These are phyloP conservation scores for Arctocebus calabarensis DNA, from an alignment of 2,797 vertebrate genomes.

Conservation along the genomic window DNA sequence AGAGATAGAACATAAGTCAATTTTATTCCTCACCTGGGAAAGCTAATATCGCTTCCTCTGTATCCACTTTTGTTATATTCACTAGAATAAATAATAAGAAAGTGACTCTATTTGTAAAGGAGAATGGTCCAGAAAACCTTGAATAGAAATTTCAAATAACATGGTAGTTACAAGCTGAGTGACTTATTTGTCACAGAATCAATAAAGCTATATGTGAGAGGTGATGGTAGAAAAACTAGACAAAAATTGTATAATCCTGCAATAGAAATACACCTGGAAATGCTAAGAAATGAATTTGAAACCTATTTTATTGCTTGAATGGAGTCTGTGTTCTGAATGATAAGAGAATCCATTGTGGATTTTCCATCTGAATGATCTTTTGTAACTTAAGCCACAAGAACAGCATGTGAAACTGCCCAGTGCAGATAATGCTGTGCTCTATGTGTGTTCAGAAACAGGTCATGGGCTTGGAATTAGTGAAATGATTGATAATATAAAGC, in stretches of 20 bases:
- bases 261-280: constrained; percentile 68
- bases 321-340: constrained; percentile 69
- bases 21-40: constrained; percentile 77
- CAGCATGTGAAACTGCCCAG: constrained; percentile 12
- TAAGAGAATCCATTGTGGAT: constrained; percentile 76
- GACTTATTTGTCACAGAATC: constrained; percentile 71
- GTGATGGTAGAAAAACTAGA: constrained; percentile 71
- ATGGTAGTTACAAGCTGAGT: constrained; percentile 73
- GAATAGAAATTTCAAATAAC: constrained; percentile 70
- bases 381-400: constrained; percentile 68
- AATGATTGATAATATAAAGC: constrained; percentile 76
- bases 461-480: constrained; percentile 46
- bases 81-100: constrained; percentile 79
- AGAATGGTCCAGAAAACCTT: constrained; percentile 79
- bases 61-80: constrained; percentile 71
- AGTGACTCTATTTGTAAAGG: constrained; percentile 77
- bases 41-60: constrained; percentile 69
- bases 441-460: not conserved
- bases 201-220: constrained; percentile 75
- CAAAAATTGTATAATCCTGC: constrained; percentile 64
- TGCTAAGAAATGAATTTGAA: constrained; percentile 75
- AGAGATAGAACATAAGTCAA: constrained; percentile 59
- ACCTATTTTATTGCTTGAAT: constrained; percentile 66
- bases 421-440: not conserved
- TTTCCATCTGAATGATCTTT: constrained; percentile 78